Evolutionary conservation across 2,888 invertebrate genomes (phyloP).

Genomic region (Coenonympha arcania): DNA sequence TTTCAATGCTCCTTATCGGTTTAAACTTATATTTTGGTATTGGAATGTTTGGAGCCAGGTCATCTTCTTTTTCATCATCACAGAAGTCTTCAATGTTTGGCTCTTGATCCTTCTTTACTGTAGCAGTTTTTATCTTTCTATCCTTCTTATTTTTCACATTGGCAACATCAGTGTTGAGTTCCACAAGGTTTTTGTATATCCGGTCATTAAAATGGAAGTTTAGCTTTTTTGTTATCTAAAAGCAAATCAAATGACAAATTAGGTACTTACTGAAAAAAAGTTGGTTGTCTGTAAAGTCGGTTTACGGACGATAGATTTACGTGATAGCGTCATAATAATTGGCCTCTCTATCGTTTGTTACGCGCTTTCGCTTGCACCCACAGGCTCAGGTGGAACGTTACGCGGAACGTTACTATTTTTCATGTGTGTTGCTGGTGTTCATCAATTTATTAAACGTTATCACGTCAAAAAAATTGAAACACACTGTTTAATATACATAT

Average conservation of each 20-base stretch:
- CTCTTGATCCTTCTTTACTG: constrained; percentile 53
- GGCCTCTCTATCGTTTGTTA: too few relatives aligned
- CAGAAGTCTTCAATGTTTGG: constrained; percentile 67
- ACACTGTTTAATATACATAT: too few relatives aligned
- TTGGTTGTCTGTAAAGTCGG: too few relatives aligned
- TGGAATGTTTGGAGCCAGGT: constrained; percentile 49
- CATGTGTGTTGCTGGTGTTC: too few relatives aligned
- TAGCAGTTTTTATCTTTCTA: constrained; percentile 34
- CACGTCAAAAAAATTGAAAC: too few relatives aligned
- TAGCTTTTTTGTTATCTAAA: constrained; percentile 58
- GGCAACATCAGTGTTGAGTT: constrained; percentile 54
- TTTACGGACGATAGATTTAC: too few relatives aligned
- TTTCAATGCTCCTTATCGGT: constrained; percentile 47
- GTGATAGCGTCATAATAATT: too few relatives aligned
- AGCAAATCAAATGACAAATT: neutral
- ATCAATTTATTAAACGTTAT: too few relatives aligned
- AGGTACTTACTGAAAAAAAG: too few relatives aligned
- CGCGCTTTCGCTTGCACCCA: too few relatives aligned
- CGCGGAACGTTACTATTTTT: too few relatives aligned
- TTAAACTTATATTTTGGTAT: constrained; percentile 49
- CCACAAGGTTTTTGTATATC: constrained; percentile 64
- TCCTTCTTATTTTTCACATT: constrained; percentile 40
- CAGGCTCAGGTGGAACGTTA: too few relatives aligned
- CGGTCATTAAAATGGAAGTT: constrained; percentile 66
- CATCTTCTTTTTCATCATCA: constrained; percentile 48